Evolutionary conservation across 2,113 vertebrate species (phyloP).

Genomic region (Paracanthobrama guichenoti): DNA sequence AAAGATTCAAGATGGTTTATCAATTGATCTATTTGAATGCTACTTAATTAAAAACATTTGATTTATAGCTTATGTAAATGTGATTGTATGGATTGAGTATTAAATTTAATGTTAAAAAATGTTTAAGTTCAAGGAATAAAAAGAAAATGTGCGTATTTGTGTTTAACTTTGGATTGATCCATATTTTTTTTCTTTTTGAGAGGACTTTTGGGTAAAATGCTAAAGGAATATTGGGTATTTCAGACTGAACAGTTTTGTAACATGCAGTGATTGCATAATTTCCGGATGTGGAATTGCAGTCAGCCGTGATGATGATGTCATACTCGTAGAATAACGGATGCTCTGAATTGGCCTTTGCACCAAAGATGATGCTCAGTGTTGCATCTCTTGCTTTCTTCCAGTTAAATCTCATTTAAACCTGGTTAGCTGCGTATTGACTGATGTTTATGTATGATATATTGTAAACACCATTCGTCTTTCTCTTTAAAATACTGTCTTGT

Average conservation of each 20-base stretch:
- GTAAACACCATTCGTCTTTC: not conserved
- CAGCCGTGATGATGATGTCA: not conserved
- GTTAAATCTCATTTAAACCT: not conserved
- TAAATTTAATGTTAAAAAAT: not conserved
- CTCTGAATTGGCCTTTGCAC: conserved; percentile 1
- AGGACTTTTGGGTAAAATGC: not conserved
- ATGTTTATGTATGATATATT: conserved; percentile 20
- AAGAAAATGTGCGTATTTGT: not conserved
- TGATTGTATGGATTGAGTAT: not conserved
- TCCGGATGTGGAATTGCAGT: conserved; percentile 4
- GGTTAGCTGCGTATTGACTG: not conserved
- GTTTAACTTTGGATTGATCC: not conserved
- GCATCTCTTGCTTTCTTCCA: conserved; percentile 10
- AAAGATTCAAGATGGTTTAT: not conserved
- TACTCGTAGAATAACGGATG: not conserved
- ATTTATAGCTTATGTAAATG: conserved; percentile 4
- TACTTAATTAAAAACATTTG: not conserved
- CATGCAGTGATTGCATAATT: conserved; percentile 15
- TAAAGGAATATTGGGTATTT: not conserved
- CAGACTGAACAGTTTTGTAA: not conserved
- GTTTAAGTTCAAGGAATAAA: not conserved
- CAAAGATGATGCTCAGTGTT: conserved; percentile 2
- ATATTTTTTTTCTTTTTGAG: not conserved
- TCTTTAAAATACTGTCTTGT: conserved; percentile 9
- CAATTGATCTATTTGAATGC: not conserved